These are phyloP conservation scores for Sitta europaea DNA, from an alignment of 2,113 vertebrate genomes.

Conservation along the genomic window DNA sequence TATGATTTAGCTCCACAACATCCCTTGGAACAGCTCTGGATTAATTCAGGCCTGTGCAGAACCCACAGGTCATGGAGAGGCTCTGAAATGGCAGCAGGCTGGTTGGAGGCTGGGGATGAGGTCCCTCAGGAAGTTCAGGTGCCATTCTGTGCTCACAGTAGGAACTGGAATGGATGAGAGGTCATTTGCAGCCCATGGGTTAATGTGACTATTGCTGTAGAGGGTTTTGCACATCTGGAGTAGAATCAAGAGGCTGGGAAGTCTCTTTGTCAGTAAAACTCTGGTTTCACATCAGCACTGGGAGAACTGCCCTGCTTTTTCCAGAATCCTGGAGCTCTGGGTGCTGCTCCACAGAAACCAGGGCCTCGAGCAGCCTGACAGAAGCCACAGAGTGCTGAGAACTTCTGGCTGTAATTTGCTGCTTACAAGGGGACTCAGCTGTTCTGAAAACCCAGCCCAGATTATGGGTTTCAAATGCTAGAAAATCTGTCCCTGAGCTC, in stretches of 20 bases:
- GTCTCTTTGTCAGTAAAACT: neutral
- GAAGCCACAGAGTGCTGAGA: neutral
- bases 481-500: neutral
- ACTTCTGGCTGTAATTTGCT: neutral
- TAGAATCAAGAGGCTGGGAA: neutral
- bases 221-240: neutral
- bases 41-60: neutral
- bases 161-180: neutral
- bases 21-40: neutral
- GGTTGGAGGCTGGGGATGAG: neutral
- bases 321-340: neutral
- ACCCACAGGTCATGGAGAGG: neutral
- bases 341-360: neutral
- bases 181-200: neutral
- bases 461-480: neutral
- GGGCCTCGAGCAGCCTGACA: rapidly evolving
- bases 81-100: neutral
- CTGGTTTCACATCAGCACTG: rapidly evolving
- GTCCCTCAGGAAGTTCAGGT: neutral
- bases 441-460: neutral
- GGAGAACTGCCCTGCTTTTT: neutral
- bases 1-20: neutral
- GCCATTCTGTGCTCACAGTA: neutral
- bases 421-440: neutral
- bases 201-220: neutral